phyloP scores from a whole-genome alignment of 1,140 invertebrate genomes.

The fruit fly (Drosophila melanogaster) region Release_6_plus_ISO1_MT NT_037436.4:1173501-1174000 shows the following conservation, averaged over 20 bases:
- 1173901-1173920: constrained; percentile 88
- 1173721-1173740: constrained; percentile 96
- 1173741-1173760: constrained; percentile 95
- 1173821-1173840: constrained; percentile 97
- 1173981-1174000: constrained; percentile 10
- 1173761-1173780: constrained; percentile 96
- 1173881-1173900: constrained; percentile 98
- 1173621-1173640: constrained; percentile 94
- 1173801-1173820: constrained; percentile 94
- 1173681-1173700: constrained; percentile 93
- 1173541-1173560: constrained; percentile 44
- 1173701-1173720: constrained; percentile 96
- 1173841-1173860: constrained; percentile 95
- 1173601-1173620: constrained; percentile 93
- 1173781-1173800: constrained; percentile 96
- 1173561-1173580: constrained; percentile 91
- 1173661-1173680: constrained; percentile 96
- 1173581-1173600: constrained; percentile 93
- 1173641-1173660: constrained; percentile 97
- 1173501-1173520: constrained; percentile 82
- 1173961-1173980: constrained; percentile 24
- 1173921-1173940: constrained; percentile 39
- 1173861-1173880: constrained; percentile 94
- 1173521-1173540: constrained; percentile 82
- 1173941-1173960: constrained; percentile 8